phyloP scores from a whole-genome alignment of 2,797 vertebrate genomes.

The Syndactyla subalaris region DNA sequence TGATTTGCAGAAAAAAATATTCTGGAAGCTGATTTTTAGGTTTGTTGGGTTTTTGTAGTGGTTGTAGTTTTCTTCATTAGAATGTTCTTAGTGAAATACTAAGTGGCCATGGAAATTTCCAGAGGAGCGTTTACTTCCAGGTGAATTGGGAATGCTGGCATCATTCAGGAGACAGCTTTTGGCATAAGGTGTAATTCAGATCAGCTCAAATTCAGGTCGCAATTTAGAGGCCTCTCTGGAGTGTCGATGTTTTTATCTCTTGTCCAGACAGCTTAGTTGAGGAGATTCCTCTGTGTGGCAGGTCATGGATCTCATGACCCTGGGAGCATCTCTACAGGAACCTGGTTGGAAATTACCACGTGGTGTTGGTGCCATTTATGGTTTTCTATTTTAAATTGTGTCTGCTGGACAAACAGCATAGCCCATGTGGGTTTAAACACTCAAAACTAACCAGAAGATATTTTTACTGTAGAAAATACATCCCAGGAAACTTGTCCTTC shows the following conservation, averaged over 20 bases:
- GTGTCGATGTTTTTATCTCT: constrained; percentile 51
- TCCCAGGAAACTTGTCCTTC: neutral
- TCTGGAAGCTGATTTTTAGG: neutral
- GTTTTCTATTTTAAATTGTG: neutral
- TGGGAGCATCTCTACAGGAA: constrained; percentile 3
- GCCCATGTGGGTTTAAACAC: neutral
- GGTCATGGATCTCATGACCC: constrained; percentile 56
- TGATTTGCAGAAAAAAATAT: constrained; percentile 31
- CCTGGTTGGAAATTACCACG: constrained; percentile 26
- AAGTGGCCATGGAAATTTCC: constrained; percentile 31
- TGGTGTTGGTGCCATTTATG: neutral
- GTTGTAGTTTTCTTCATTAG: constrained; percentile 16
- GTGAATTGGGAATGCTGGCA: constrained; percentile 16
- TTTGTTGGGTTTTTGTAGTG: neutral
- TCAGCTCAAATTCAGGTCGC: constrained; percentile 62
- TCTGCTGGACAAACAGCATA: neutral
- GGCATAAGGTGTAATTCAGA: constrained; percentile 51
- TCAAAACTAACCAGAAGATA: neutral
- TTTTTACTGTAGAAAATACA: neutral
- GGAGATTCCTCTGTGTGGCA: constrained; percentile 47
- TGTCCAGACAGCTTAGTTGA: constrained; percentile 54
- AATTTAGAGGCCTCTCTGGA: constrained; percentile 64
- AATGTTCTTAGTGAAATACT: neutral
- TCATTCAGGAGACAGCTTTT: constrained; percentile 50
- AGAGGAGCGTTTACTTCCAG: constrained; percentile 48